Base-by-base conservation (phyloP, 2,888 invertebrate genomes). In the Leucania comma region DNA sequence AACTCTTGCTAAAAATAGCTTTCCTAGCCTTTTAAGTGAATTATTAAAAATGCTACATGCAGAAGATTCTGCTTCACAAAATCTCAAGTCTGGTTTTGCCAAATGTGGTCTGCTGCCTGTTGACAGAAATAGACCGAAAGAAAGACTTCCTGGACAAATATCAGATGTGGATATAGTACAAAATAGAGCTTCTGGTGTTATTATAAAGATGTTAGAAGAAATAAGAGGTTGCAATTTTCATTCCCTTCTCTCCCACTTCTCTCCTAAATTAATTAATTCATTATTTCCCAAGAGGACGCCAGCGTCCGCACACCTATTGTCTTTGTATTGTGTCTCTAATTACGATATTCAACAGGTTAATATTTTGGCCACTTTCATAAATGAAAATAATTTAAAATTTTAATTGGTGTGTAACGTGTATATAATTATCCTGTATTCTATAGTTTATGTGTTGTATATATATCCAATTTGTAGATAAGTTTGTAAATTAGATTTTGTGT, bases 41-140 rank as follows among this genome's bases (percentile, higher is more conserved):
- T 58, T 58, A 24, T 38, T 58, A 58, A 58, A 57, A 57, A 57
- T 35, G 57, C 35, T n/a, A 38, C 57, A 58, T 38, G 22, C 57
- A 58, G 38, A 58, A 1, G 57, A 58, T 1, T 8, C 57, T 38
- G 57, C 57, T 58, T 58, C 38, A 38, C 22, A 3, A 58, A 58
- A 58, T 58, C 57, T 58, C 1, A 58, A 58, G 57, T 58, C 57
- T 58, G 38, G 57, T 58, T 58, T 58, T 24, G 57, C 22, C 38
- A 38, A 58, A 58, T 58, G 57, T 17, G 38, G 57, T 0, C 57
- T 58, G 57, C 17, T 58, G 17, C 22, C 57, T 58, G 57, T 58
- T 1, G 57, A 38, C 38, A 58, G 57, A 38, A 58, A 58, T 24
- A 58, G 57, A 38, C 57, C 57, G 22, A 38, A 58, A 58, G 24